Evolutionary conservation across 2,888 invertebrate species (phyloP), one percentile per base, ranked within the genome.

Genomic region (Biston stratarius): DNA sequence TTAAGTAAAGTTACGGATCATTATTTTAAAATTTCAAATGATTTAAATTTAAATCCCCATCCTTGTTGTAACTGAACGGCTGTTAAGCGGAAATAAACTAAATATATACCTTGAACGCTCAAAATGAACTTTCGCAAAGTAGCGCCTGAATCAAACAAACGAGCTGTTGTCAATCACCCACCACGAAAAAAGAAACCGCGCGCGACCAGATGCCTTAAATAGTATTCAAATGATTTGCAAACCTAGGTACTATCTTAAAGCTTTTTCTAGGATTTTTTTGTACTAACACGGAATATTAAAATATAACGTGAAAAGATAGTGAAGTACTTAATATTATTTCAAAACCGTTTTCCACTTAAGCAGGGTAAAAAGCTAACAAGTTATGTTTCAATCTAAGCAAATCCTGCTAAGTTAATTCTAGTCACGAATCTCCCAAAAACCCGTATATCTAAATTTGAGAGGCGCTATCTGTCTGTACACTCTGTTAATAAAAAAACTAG

Each of bases 311-410:
- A 51, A 5, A 33, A 12, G 34, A 51, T 34, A 14, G 24, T 24
- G 3, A 24, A 6, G n/a, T 38, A 10, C 15, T 36, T 0, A 38
- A 53, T 38, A 38, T 38, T 40, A 38, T 11, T 38, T 14, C 15
- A 7, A 53, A 52, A 38, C 10, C 34, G n/a, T 15, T 38, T 53
- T 38, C 38, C 38, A 38, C 38, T 53, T 38, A 1, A 38, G 10
- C 15, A 10, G 52, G 12, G 52, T 15, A 38, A 38, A 53, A 64
- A 38, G 8, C 33, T 15, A 64, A 64, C 57, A 64, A 53, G 58
- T 47, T 47, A 47, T 59, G 53, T 52, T 64, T 64, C 47, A 64
- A 64, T 64, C 58, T 64, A 47, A 58, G 47, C 40, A 59, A 64
- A 64, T 58, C 64, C 58, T 14, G n/a, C 47, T 53, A 53, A 64